Conservation (phyloP, 2,888 invertebrate species). For the Shargacucullia verbasci region DNA sequence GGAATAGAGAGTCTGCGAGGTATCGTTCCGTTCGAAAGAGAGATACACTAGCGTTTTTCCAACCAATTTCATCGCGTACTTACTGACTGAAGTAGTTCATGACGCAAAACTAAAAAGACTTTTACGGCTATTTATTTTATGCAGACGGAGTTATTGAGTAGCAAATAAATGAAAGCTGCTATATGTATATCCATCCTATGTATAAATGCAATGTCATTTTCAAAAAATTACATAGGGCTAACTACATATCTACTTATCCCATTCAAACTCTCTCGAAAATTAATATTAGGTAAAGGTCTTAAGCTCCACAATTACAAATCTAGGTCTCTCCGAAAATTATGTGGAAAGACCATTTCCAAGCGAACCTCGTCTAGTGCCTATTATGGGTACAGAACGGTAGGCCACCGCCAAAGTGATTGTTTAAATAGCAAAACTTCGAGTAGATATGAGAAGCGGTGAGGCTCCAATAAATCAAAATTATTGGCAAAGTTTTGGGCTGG, state of each 20-base stretch:
- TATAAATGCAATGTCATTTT: no score
- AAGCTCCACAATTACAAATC: constrained; percentile 32
- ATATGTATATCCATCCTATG: no score
- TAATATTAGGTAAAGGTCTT: constrained; percentile 10
- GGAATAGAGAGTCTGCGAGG: constrained; percentile 47
- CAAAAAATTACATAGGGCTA: background rate
- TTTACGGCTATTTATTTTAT: constrained; percentile 6
- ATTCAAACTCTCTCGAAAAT: constrained; percentile 9
- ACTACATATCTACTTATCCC: background rate
- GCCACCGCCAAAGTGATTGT: constrained; percentile 62
- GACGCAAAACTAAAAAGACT: constrained; percentile 35
- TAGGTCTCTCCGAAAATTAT: constrained; percentile 26
- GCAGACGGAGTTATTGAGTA: background rate
- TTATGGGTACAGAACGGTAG: constrained; percentile 29
- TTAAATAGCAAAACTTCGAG: constrained; percentile 74
- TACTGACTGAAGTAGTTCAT: constrained; percentile 37
- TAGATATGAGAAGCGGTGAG: constrained; percentile 70
- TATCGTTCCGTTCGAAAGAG: constrained; percentile 31
- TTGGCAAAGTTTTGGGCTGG: constrained; percentile 75
- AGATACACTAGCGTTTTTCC: constrained; percentile 49
- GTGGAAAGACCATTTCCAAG: constrained; percentile 34
- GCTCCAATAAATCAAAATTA: constrained; percentile 79
- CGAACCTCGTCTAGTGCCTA: constrained; percentile 30
- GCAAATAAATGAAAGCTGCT: no score
- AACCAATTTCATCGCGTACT: constrained; percentile 42